A percentile compares a stretch with the other conserved stretches of the same genome.
Evolutionary conservation across 2,113 vertebrate genomes (phyloP).

Genomic region (Scortum barcoo): DNA sequence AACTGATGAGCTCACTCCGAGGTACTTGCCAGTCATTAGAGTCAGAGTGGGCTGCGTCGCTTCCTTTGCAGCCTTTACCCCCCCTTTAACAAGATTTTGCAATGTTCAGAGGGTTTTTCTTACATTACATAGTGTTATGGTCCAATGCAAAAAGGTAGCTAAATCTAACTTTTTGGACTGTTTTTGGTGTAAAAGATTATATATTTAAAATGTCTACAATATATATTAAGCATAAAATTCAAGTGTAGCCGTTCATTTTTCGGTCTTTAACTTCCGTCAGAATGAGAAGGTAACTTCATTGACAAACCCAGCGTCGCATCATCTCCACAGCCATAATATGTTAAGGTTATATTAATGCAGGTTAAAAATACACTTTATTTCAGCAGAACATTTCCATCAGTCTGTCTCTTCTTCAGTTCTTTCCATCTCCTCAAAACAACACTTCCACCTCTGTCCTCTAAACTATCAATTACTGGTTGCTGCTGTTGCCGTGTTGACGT

Average conservation of each 20-base stretch:
- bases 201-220: too few species aligned
- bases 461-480: slow-evolving; percentile 7
- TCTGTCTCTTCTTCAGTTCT: background rate
- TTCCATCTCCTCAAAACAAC: slow-evolving; percentile 30
- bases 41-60: background rate
- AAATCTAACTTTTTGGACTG: too few species aligned
- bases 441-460: slow-evolving; percentile 21
- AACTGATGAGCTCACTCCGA: background rate
- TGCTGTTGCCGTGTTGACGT: slow-evolving; percentile 10
- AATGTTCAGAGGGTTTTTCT: background rate
- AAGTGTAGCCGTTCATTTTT: background rate
- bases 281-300: background rate
- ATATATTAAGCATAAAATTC: background rate
- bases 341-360: background rate
- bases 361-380: background rate
- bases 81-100: background rate
- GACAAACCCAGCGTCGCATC: background rate
- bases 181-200: too few species aligned
- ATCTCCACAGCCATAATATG: background rate
- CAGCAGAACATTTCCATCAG: background rate
- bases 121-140: background rate
- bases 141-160: too few species aligned
- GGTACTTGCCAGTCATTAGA: background rate
- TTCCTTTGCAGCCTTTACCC: too few species aligned
- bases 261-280: background rate